Evolutionary conservation across 2,797 vertebrate species (phyloP), one percentile per base, ranked within the genome.

Genomic region (Craterocephalus amniculus): DNA sequence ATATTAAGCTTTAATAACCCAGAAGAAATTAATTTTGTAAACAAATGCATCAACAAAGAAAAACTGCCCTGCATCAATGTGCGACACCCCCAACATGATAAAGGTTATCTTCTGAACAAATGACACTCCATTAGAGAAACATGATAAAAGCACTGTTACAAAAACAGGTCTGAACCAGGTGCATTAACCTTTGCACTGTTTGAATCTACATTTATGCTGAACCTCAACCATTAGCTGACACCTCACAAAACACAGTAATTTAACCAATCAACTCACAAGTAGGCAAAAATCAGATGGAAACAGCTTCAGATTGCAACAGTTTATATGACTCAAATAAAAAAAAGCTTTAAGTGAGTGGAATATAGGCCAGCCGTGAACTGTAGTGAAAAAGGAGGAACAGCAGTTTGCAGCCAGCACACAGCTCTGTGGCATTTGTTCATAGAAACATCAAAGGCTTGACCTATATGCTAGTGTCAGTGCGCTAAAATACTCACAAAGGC

Each of bases 131-230:
- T 62, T 35, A 69, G 69, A n/a, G 34, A 76, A 83, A 76, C 64
- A 85, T 52, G 69, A 76, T 81, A 76, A 85, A 85, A 84, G 83
- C 85, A 67, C 58, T 48, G 64, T 78, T 70, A 72, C 74, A 78
- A 83, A 67, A 63, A 63, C 27, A 62, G 58, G 29, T 13, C 27
- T 62, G 70, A 68, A 81, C 79, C 69, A 61, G 76, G 22, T 75
- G 63, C 87, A 84, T 86, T 87, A 86, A 87, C 85, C 82, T 86
- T 87, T 83, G 67, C 60, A 56, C 54, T 63, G 60, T 40, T 64
- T 61, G 31, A 73, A 76, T 67, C 43, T 63, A 67, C 35, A 74
- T 80, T 80, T 49, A 73, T 78, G 58, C 63, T 0, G 13, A 51
- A 38, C 70, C 54, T 74, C 61, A 78, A 67, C 73, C 75, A 79